Base-by-base conservation (phyloP, 1,140 invertebrate genomes). In the Drosophila seguyi region DNA sequence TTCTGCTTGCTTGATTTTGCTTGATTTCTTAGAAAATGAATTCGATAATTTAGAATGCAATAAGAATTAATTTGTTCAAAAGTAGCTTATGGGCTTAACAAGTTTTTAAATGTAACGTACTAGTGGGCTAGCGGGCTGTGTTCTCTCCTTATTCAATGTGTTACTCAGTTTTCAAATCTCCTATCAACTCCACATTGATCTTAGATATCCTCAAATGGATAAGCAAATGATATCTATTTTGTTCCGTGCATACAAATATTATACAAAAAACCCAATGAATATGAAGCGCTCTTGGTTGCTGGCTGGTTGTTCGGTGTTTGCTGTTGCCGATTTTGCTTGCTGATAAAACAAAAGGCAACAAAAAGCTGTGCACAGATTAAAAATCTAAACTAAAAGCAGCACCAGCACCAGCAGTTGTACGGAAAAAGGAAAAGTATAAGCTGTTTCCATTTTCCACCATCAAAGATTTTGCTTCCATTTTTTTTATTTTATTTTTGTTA, bases 391-490 rank as follows among this genome's bases (percentile, higher is more conserved):
- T 66, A 81, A 85, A 81, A 85, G 72, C 65, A 57, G 58, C 47
- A 78, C 6, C 52, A 53, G 60, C 29, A 56, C 6, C 22, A 72
- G 14, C 18, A 57, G n/a, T 27, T 45, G 27, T n/a, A 66, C 55
- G 53, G 45, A 53, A 60, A 71, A 75, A 60, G 38, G 50, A 72
- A 59, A 66, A 61, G 57, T 79, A 79, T 83, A 87, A 87, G 76
- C 72, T 80, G 60, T 76, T 78, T 90, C 73, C 85, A 90, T 84
- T 80, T 77, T 88, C 76, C 61, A 80, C 76, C 77, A 87, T 87
- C 84, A 87, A 88, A 87, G 85, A 90, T 79, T 84, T 73, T 29
- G 44, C 29, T 29, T 50, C n/a, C 22, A 34, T 66, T 69, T 72
- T 20, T 18, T n/a, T 34, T 39, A 34, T 67, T 31, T 14, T 31